These are phyloP conservation scores for Anguilla japonica DNA, from an alignment of 2,113 vertebrate genomes.

Conservation along the genomic window DNA sequence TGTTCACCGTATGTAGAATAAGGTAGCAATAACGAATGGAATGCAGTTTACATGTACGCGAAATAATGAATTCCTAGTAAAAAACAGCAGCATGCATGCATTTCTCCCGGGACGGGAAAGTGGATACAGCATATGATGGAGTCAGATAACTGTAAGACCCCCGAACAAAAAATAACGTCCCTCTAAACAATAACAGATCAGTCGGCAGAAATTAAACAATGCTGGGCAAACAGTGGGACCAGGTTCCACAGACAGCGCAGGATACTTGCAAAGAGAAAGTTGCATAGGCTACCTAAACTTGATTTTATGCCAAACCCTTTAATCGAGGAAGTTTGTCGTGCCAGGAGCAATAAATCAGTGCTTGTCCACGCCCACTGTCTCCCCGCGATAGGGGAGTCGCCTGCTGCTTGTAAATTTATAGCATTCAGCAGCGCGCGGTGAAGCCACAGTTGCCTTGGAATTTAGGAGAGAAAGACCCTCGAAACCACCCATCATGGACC, in stretches of 20 bases:
- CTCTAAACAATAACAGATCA: slow-evolving; percentile 37
- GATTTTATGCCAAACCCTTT: slow-evolving; percentile 62
- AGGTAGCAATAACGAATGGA: not conserved
- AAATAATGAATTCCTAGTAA: not conserved
- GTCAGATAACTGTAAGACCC: slow-evolving; percentile 46
- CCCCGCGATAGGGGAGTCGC: slow-evolving; percentile 56
- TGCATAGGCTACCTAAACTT: slow-evolving; percentile 49
- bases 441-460: slow-evolving; percentile 64
- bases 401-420: slow-evolving; percentile 51
- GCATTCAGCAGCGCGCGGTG: slow-evolving; percentile 53
- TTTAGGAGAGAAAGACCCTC: slow-evolving; percentile 55
- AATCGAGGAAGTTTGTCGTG: slow-evolving; percentile 60
- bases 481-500: slow-evolving; percentile 73
- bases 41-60: not conserved
- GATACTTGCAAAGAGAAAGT: slow-evolving; percentile 31
- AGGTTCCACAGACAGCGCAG: not conserved
- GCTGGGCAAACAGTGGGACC: slow-evolving; percentile 23
- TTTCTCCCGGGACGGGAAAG: slow-evolving; percentile 25
- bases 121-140: not conserved
- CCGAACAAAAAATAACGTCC: slow-evolving; percentile 15
- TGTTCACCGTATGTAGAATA: not conserved
- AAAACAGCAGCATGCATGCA: not conserved
- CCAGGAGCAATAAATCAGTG: slow-evolving; percentile 31
- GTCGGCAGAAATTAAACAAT: slow-evolving; percentile 15
- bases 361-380: slow-evolving; percentile 31